These are phyloP conservation scores for Plutella xylostella DNA, from an alignment of 2,888 invertebrate genomes.

Conservation along the genomic window DNA sequence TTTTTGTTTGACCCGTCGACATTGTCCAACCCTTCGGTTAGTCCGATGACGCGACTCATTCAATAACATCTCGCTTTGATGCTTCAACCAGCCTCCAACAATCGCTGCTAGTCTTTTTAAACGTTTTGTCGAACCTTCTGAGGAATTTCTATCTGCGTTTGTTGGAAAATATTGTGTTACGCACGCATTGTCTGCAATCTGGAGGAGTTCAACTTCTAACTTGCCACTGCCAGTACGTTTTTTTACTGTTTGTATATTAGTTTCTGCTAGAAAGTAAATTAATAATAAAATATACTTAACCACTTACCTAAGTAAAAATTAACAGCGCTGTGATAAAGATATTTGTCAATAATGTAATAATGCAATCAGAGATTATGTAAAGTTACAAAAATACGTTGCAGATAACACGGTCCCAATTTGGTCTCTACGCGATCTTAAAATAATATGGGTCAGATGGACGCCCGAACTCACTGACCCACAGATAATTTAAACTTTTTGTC, in stretches of 20 bases:
- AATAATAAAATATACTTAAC: too few species aligned
- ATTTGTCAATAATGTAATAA: neutral
- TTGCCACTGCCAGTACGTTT: too few species aligned
- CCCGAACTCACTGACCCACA: slow-evolving; percentile 36
- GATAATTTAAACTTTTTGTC: slow-evolving; percentile 44
- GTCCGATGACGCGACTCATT: slow-evolving; percentile 59
- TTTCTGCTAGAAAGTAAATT: too few species aligned
- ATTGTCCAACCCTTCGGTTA: slow-evolving; percentile 61
- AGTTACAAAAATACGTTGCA: neutral
- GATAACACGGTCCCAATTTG: neutral
- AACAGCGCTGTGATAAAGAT: too few species aligned
- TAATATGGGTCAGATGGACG: slow-evolving; percentile 37
- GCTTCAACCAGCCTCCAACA: slow-evolving; percentile 33
- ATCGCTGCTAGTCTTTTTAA: slow-evolving; percentile 1
- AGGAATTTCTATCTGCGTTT: too few species aligned
- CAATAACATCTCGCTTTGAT: slow-evolving; percentile 62
- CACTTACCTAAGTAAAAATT: too few species aligned
- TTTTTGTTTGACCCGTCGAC: slow-evolving; percentile 66
- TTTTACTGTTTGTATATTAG: too few species aligned
- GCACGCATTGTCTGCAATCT: too few species aligned
- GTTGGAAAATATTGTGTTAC: too few species aligned
- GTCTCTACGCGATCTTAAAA: neutral
- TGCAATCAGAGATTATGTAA: too few species aligned
- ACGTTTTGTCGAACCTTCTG: too few species aligned
- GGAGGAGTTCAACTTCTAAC: too few species aligned